Conservation (phyloP, 64 coral and sea anemone genomes). For the Stichodactyla helianthus region DNA sequence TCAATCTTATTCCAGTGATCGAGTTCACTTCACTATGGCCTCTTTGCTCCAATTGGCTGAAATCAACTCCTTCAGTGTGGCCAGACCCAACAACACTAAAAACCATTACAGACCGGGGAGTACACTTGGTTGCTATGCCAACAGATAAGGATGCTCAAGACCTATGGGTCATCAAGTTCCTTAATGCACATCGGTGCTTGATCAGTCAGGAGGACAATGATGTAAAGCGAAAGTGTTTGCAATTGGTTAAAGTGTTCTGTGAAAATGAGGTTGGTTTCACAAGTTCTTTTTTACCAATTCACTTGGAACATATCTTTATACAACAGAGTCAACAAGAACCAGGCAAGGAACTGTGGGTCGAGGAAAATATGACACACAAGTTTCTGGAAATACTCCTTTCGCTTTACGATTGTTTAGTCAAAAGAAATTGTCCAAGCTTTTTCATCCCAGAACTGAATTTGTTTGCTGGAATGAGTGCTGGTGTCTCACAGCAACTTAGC, state of each 20-base stretch:
- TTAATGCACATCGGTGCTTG: conserved; percentile 52
- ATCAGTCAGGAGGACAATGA: conserved; percentile 36
- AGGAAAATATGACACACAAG: conserved; percentile 29
- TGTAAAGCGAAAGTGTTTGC: conserved; percentile 56
- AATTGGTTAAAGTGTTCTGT: conserved; percentile 64
- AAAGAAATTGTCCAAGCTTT: conserved; percentile 59
- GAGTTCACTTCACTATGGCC: conserved; percentile 58
- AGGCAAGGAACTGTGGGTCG: conserved; percentile 48
- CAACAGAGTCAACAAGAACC: conserved; percentile 49
- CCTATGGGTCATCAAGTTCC: conserved; percentile 62
- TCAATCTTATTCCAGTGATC: conserved; percentile 72
- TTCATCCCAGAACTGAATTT: conserved; percentile 71
- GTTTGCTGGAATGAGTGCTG: conserved; percentile 36
- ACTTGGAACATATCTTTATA: conserved; percentile 74
- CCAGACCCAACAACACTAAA: conserved; percentile 17
- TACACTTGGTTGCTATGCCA: conserved; percentile 63
- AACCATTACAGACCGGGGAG: conserved; percentile 35
- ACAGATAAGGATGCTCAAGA: conserved; percentile 30
- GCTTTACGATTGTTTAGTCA: conserved; percentile 50
- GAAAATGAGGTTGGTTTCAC: conserved; percentile 55
- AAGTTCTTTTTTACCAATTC: conserved; percentile 45
- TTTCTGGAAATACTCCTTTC: conserved; percentile 61
- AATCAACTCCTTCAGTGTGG: conserved; percentile 44
- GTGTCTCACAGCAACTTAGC: conserved; percentile 23
- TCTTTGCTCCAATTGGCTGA: conserved; percentile 64